These are phyloP conservation scores for Otus sunia DNA, from an alignment of 2,113 vertebrate genomes.

Conservation along the genomic window DNA sequence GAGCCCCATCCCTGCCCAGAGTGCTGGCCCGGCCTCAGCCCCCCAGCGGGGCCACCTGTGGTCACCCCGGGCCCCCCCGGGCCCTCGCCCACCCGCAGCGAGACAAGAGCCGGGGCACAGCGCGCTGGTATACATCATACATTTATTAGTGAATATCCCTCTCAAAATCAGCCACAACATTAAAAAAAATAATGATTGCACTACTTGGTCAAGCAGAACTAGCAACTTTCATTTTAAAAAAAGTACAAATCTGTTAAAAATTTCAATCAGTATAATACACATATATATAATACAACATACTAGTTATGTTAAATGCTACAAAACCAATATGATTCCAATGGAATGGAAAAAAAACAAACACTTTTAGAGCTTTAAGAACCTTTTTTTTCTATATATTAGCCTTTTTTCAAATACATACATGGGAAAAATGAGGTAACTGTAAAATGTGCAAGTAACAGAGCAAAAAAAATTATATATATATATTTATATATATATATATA, in stretches of 20 bases:
- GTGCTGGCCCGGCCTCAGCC: neutral
- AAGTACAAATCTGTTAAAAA: slow-evolving; percentile 99
- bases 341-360: slow-evolving; percentile 93
- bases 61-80: neutral
- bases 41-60: fast-evolving
- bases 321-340: slow-evolving; percentile 99
- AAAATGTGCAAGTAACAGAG: slow-evolving; percentile 99
- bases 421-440: slow-evolving; percentile 99
- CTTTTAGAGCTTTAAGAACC: slow-evolving; percentile 97
- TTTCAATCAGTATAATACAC: slow-evolving; percentile 99
- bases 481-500: slow-evolving; percentile 68
- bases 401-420: slow-evolving; percentile 99
- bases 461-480: slow-evolving; percentile 83
- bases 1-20: neutral
- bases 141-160: slow-evolving; percentile 99
- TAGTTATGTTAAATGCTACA: slow-evolving; percentile 99
- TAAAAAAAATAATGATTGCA: slow-evolving; percentile 99
- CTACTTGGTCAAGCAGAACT: slow-evolving; percentile 99
- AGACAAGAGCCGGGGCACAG: slow-evolving; percentile 25
- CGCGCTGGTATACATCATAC: slow-evolving; percentile 92
- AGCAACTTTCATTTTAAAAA: slow-evolving; percentile 99
- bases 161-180: slow-evolving; percentile 99
- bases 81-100: neutral
- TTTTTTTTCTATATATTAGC: slow-evolving; percentile 98
- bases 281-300: slow-evolving; percentile 99